Evolutionary conservation across 2,888 invertebrate genomes (phyloP), one percentile per base, ranked within the genome.

Genomic region (Toxonevra muliebris): DNA sequence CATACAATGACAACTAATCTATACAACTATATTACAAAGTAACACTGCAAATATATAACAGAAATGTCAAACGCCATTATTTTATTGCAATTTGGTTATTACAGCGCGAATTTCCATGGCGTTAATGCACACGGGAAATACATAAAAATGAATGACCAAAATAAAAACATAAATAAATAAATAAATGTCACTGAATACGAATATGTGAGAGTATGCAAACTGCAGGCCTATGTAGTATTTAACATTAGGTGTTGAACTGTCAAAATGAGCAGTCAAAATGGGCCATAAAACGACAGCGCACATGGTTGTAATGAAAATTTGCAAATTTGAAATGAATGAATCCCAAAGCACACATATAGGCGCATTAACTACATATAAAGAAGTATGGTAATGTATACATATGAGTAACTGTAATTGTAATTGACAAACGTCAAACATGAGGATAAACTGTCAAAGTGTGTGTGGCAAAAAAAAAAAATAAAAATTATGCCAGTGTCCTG

Each of bases 371-470:
- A 30, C 30, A 30, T 30, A 30, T 7, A 7, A 30, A 30, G 7
- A 4, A 4, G 30, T 30, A 30, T 7, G 2, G 30, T 30, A 30
- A 30, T 30, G 30, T 30, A 30, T 30, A 30, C 30, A 30, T 30
- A 30, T 30, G 30, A 30, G 13, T 20, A 13, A 61, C 45, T 58
- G 65, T 61, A 61, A 62, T 58, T 66, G 63, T 66, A 69, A 69
- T 67, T 69, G 71, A 68, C 71, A 67, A 72, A 73, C 69, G 74
- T 74, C 74, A 73, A 73, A 75, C 71, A 73, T 72, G 72, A 75
- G 74, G 70, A 72, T 69, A 72, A 73, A 74, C 69, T 74, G 75
- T 66, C 66, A 69, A 63, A 59, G 59, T 66, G 17, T 19, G 17
- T 43, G 43, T 17, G 12, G 20, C 1, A 12, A n/a, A 42, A 12